Percentiles rank a stretch among this genome's conserved stretches.
Evolutionary conservation across 2,888 invertebrate genomes (phyloP).

Genomic region (Anoplius nigerrimus): DNA sequence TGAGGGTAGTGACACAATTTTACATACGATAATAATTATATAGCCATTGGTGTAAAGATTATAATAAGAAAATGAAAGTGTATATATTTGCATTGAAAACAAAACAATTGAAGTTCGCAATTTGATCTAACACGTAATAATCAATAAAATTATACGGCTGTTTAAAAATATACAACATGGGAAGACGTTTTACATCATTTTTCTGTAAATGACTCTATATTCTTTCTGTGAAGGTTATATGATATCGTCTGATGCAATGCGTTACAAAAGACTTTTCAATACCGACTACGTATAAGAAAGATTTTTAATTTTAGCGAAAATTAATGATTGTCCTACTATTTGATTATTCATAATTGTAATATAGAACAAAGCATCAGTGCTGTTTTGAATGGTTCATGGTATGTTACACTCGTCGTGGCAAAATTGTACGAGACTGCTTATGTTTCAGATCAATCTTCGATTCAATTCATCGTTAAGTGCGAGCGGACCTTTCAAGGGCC

Average conservation of each 20-base stretch:
- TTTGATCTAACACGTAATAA: conserved; percentile 25
- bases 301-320: conserved; percentile 3
- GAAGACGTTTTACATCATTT: not conserved
- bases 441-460: conserved; percentile 75
- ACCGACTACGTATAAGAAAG: not conserved
- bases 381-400: conserved; percentile 59
- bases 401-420: conserved; percentile 45
- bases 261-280: conserved; percentile 2
- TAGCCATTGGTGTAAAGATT: conserved; percentile 39
- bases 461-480: conserved; percentile 71
- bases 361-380: conserved; percentile 53
- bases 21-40: conserved; percentile 22
- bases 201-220: not conserved
- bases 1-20: not conserved
- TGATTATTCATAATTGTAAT: conserved; percentile 32
- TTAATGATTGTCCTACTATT: conserved; percentile 12
- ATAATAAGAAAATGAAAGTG: conserved; percentile 36
- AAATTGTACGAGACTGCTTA: conserved; percentile 74
- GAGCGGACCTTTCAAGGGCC: conserved; percentile 71
- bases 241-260: not conserved
- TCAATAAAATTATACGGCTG: conserved; percentile 12
- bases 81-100: conserved; percentile 46
- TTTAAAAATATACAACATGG: conserved; percentile 12
- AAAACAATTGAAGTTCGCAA: conserved; percentile 28
- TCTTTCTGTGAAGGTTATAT: not conserved